Evolutionary conservation across 2,888 invertebrate genomes (phyloP).

Genomic region (Drosophila anomelani): DNA sequence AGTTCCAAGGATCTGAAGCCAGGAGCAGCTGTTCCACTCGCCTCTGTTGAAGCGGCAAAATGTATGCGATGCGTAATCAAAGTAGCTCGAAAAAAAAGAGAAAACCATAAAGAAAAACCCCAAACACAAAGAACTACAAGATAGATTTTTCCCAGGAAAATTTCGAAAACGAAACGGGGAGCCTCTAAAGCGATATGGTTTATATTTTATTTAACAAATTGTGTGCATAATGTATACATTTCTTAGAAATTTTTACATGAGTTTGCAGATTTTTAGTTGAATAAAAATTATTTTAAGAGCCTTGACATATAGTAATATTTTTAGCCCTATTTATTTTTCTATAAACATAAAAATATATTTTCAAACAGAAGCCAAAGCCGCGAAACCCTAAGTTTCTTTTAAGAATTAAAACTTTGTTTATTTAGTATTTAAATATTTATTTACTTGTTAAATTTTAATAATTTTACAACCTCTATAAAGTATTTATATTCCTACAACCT

Average conservation of each 20-base stretch:
- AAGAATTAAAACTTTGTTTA: too few relatives aligned
- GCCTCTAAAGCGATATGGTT: background rate
- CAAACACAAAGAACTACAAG: slow-evolving; percentile 9
- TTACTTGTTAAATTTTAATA: too few relatives aligned
- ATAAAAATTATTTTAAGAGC: too few relatives aligned
- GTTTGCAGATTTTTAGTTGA: background rate
- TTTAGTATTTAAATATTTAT: too few relatives aligned
- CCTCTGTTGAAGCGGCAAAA: slow-evolving; percentile 43
- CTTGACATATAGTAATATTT: background rate
- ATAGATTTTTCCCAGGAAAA: background rate
- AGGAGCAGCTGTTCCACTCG: slow-evolving; percentile 33
- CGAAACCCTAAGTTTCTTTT: too few relatives aligned
- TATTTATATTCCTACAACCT: background rate
- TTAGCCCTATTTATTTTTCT: too few relatives aligned
- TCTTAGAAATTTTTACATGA: background rate
- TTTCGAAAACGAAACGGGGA: background rate
- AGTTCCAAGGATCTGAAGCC: slow-evolving; percentile 23
- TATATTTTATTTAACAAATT: background rate
- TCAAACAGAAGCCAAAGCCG: too few relatives aligned
- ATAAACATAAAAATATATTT: too few relatives aligned
- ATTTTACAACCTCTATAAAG: background rate
- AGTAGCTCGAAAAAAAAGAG: slow-evolving; percentile 2
- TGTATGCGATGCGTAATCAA: slow-evolving; percentile 51
- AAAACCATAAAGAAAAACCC: background rate
- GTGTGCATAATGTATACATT: background rate